Conservation (phyloP, 2,797 vertebrate genomes). For the Melanotaenia boesemani region DNA sequence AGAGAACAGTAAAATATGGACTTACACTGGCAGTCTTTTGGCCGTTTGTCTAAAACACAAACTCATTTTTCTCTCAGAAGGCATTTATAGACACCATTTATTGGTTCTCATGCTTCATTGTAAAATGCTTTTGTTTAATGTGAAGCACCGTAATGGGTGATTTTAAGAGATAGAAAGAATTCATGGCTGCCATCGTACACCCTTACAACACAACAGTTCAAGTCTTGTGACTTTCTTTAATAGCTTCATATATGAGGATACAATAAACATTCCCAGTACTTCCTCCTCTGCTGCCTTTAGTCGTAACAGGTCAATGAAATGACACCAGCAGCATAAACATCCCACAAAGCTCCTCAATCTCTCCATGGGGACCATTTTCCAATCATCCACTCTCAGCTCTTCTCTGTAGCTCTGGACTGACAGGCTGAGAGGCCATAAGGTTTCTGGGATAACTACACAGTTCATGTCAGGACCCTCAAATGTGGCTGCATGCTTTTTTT, state of each 20-base stretch:
- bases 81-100: background rate
- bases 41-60: background rate
- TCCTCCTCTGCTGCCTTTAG: background rate
- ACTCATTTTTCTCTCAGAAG: background rate
- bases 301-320: constrained; percentile 31
- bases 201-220: background rate
- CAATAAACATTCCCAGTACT: background rate
- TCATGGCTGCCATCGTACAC: background rate
- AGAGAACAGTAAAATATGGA: background rate
- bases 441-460: background rate
- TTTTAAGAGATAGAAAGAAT: background rate
- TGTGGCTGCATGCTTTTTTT: background rate
- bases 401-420: constrained; percentile 23
- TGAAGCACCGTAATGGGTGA: background rate
- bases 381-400: constrained; percentile 30
- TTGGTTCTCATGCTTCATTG: background rate
- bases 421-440: constrained; percentile 16
- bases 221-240: background rate
- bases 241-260: background rate
- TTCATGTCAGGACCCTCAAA: background rate
- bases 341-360: constrained; percentile 37
- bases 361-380: constrained; percentile 43
- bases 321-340: constrained; percentile 43
- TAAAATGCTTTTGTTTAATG: background rate
- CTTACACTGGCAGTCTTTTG: background rate